Conservation (phyloP, 2,113 vertebrate species). For the Scophthalmus maximus region DNA sequence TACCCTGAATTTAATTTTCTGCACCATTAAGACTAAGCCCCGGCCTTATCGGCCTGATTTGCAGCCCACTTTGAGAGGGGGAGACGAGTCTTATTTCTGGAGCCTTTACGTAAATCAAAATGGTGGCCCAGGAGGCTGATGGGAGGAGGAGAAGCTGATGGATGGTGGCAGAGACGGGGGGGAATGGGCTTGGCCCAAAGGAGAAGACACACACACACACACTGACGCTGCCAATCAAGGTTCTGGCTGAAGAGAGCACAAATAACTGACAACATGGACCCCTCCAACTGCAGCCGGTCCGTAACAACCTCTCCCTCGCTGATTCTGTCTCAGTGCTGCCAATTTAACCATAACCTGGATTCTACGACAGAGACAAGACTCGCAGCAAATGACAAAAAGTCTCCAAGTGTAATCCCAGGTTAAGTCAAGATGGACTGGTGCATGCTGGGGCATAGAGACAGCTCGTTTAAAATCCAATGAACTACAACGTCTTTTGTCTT, state of each 20-base stretch:
- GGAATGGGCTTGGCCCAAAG: slow-evolving; percentile 29
- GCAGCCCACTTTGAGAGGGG: slow-evolving; percentile 36
- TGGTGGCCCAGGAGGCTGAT: slow-evolving; percentile 16
- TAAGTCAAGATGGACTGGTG: background rate
- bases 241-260: slow-evolving; percentile 35
- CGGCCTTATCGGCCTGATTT: slow-evolving; percentile 60
- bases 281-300: background rate
- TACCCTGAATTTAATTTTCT: slow-evolving; percentile 73
- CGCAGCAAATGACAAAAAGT: background rate
- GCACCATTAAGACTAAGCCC: slow-evolving; percentile 68
- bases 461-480: too few species aligned
- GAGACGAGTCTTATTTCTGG: slow-evolving; percentile 23
- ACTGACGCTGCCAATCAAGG: slow-evolving; percentile 14
- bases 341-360: background rate
- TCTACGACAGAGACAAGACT: background rate
- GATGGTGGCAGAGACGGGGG: slow-evolving; percentile 41
- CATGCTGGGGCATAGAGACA: too few species aligned
- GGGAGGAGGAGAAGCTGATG: slow-evolving; percentile 31
- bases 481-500: too few species aligned
- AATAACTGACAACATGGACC: slow-evolving; percentile 20
- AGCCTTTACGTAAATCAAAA: slow-evolving; percentile 60
- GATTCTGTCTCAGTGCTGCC: background rate
- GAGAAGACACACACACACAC: slow-evolving; percentile 23
- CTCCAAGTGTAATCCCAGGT: background rate
- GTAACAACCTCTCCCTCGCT: slow-evolving; percentile 18